Evolutionary conservation across 2,888 invertebrate genomes (phyloP).

Genomic region (Lordiphosa fenestrarum): DNA sequence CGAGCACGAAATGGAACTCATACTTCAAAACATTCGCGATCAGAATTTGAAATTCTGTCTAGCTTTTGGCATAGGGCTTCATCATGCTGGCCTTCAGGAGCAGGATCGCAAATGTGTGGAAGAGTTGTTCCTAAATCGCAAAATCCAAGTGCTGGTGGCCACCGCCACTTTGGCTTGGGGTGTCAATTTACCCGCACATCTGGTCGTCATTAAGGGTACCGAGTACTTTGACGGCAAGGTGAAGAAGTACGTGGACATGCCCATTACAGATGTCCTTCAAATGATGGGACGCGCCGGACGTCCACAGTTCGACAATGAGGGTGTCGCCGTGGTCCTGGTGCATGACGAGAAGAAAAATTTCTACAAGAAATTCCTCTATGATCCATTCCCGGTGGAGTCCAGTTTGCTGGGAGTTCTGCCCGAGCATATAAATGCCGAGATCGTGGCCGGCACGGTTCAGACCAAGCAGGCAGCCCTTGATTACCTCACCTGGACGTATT

Average conservation of each 20-base stretch:
- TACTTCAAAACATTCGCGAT: conserved; percentile 88
- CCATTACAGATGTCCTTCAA: conserved; percentile 99
- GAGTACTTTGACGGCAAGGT: conserved; percentile 99
- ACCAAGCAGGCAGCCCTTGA: conserved; percentile 96
- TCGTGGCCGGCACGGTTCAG: conserved; percentile 96
- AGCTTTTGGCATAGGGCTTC: conserved; percentile 98
- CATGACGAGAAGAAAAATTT: conserved; percentile 99
- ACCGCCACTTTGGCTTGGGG: conserved; percentile 99
- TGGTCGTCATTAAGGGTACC: conserved; percentile 99
- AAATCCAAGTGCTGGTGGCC: conserved; percentile 97
- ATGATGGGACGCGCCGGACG: conserved; percentile 99
- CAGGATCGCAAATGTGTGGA: conserved; percentile 94
- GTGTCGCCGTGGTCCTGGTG: conserved; percentile 92
- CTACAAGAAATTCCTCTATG: conserved; percentile 99
- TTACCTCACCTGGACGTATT: conserved; percentile 99
- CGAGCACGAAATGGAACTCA: conserved; percentile 91
- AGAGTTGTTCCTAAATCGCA: conserved; percentile 95
- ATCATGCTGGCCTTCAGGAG: conserved; percentile 98
- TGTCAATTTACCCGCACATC: conserved; percentile 98
- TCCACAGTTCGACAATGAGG: conserved; percentile 97
- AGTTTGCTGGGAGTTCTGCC: conserved; percentile 93
- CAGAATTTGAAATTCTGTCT: conserved; percentile 95
- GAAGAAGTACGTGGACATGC: conserved; percentile 99
- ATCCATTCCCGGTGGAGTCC: conserved; percentile 99
- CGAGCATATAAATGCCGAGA: conserved; percentile 98